Conservation (phyloP, 2,797 vertebrate species). For the Pantherophis alleghaniensis region DNA sequence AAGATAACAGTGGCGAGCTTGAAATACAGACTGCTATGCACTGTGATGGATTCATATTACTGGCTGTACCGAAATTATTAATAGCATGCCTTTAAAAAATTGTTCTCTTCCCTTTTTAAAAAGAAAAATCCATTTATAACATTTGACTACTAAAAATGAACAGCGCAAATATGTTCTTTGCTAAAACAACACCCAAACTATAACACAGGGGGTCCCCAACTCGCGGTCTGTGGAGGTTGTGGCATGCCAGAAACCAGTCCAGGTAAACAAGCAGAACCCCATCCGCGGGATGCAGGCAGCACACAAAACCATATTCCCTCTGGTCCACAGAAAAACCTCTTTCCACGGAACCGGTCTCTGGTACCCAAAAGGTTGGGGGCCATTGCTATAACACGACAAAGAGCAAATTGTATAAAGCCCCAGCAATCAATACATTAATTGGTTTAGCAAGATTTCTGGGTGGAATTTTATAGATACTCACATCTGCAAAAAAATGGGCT, state of each 20-base stretch:
- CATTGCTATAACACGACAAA: not conserved
- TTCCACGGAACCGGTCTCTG: not conserved
- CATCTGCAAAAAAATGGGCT: constrained; percentile 97
- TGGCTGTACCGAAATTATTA: not conserved
- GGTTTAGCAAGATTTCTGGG: constrained; percentile 23
- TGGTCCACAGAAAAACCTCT: not conserved
- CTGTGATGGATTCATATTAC: not conserved
- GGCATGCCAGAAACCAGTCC: not conserved
- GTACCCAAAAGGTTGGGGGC: not conserved
- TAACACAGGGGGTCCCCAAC: not conserved
- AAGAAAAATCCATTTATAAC: not conserved
- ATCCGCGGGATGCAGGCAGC: not conserved
- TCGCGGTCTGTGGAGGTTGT: not conserved
- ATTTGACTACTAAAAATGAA: not conserved
- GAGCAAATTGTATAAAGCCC: constrained; percentile 2
- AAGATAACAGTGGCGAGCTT: not conserved
- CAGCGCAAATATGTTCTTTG: not conserved
- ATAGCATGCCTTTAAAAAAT: not conserved
- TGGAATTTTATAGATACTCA: constrained; percentile 71
- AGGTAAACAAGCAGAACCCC: not conserved
- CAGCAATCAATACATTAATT: not conserved
- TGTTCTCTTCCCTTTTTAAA: not conserved
- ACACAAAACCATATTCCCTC: not conserved
- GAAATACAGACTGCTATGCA: not conserved
- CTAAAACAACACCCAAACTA: not conserved